These are phyloP conservation scores for Adineta ricciae DNA, from an alignment of 2,888 invertebrate genomes.

Conservation along the genomic window DNA sequence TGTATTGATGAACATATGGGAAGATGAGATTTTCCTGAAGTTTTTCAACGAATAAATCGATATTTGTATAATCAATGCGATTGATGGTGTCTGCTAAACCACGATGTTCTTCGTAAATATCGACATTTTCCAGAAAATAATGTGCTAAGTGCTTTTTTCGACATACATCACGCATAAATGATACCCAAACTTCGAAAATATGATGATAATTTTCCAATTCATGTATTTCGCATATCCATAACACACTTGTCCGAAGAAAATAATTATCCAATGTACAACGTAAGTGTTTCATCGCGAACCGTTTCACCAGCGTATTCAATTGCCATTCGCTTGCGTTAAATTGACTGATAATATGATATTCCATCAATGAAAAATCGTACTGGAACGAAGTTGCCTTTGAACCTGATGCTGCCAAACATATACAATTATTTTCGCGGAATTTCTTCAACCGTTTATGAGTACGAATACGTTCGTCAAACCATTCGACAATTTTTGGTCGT, in stretches of 20 bases:
- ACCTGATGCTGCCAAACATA: constrained; percentile 2
- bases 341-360: background rate
- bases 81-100: background rate
- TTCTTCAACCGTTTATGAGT: background rate
- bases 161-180: background rate
- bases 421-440: background rate
- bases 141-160: background rate
- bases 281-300: background rate
- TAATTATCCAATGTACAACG: background rate
- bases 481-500: background rate
- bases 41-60: background rate
- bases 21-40: background rate
- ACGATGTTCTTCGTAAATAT: background rate
- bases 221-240: constrained; percentile 15
- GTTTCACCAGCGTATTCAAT: background rate
- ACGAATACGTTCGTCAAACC: background rate
- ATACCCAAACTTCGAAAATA: constrained; percentile 15
- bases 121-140: background rate
- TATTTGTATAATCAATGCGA: background rate
- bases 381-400: background rate
- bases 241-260: background rate
- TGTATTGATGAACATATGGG: background rate
- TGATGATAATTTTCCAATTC: constrained; percentile 11
- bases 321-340: background rate
- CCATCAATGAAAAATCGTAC: background rate